Base-by-base conservation (phyloP, 2,888 invertebrate species). In the Unio delphinus region DNA sequence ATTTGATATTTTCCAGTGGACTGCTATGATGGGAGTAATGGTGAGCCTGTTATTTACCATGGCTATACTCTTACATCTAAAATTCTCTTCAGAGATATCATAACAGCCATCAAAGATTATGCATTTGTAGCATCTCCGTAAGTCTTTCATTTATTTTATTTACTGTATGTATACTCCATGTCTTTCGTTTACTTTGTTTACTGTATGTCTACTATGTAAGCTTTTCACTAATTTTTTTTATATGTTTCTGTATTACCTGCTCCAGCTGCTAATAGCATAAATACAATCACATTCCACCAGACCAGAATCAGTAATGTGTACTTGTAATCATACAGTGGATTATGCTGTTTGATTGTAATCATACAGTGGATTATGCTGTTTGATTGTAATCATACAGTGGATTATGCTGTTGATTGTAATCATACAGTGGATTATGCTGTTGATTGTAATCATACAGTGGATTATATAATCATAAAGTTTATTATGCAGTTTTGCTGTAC, bases 81-180 rank as follows among this genome's bases (percentile, higher is more conserved):
- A 91, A 97, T 99, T 30, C 94, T 94, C 91, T 97, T 99, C 88
- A 93, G 95, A 88, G 98, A 99, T 89, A 98, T 98, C 0, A 93
- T 99, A 56, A 70, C 76, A 54, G 96, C 95, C 0, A 98, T 99
- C 65, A 96, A 95, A 87, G 97, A 98, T 81, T 96, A 99, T 88
- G 99, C 99, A 0, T 99, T 99, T 90, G 93, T 94, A 4, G 94
- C 95, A 0, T 97, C 98, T 0, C 96, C 97, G 92, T 94, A 89
- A 90, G 92, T 91, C 60, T 17, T 7, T 23, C 11, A 20, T 68
- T 59, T 34, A 18, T 17, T 54, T 54, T 23, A 18, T 20, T n/a
- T 45, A 54, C 28, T 26, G 20, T 17, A 34, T 65, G 60, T 30
- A 2, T 54, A 17, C 58, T 58, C 17, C 23, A 23, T 23, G 92